Conservation (phyloP, 2,797 vertebrate species). For the Helarctos malayanus region DNA sequence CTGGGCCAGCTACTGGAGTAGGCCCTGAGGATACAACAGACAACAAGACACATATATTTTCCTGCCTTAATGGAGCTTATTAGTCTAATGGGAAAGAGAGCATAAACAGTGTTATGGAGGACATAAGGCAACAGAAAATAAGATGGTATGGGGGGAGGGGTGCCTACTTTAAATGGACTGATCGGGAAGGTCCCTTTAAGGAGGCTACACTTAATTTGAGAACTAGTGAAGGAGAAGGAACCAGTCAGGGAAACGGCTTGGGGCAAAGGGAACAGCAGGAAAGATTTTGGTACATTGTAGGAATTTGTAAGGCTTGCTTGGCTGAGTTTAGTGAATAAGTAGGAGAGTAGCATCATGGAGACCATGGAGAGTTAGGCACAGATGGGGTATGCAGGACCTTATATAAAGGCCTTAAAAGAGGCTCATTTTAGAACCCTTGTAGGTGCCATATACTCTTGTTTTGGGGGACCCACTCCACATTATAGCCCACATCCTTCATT, state of each 20-base stretch:
- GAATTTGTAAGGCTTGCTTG: background rate
- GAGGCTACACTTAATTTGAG: constrained; percentile 30
- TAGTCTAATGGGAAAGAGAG: background rate
- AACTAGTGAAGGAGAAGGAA: background rate
- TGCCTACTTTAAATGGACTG: background rate
- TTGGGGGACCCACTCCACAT: background rate
- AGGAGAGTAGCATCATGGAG: background rate
- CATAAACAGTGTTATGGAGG: background rate
- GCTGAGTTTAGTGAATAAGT: background rate
- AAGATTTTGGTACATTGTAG: background rate
- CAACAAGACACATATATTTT: background rate
- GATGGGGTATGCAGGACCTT: background rate
- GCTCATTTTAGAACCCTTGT: background rate
- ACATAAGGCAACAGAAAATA: background rate
- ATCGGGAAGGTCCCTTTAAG: background rate
- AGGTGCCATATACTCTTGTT: no score
- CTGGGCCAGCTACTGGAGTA: background rate
- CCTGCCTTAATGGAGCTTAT: background rate
- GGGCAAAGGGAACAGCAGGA: background rate
- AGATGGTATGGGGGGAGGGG: no score
- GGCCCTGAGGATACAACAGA: background rate
- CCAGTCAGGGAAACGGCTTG: background rate
- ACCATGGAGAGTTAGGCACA: background rate
- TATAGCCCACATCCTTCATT: background rate
- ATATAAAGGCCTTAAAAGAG: background rate